phyloP scores from a whole-genome alignment of 2,113 vertebrate species.

The Gallinago media region DNA sequence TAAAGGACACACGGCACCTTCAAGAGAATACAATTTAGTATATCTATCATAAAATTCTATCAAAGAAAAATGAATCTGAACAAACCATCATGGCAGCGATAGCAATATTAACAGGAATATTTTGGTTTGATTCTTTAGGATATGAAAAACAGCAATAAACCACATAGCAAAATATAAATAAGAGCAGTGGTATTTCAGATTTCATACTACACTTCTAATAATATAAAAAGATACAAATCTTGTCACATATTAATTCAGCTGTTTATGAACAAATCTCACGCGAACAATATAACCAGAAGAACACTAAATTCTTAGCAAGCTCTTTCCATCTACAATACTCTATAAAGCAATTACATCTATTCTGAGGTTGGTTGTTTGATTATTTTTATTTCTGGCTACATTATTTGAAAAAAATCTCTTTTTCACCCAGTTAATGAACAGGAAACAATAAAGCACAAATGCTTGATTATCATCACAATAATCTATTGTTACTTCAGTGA shows the following conservation, averaged over 20 bases:
- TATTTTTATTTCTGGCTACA: background rate
- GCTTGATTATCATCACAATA: background rate
- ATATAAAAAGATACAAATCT: background rate
- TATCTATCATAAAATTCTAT: background rate
- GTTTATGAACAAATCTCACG: background rate
- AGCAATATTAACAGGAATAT: background rate
- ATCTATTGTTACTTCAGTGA: background rate
- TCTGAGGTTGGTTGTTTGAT: background rate
- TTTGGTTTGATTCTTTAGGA: background rate
- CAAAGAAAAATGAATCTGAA: background rate
- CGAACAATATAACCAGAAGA: background rate
- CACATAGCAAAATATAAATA: background rate
- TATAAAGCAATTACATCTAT: background rate
- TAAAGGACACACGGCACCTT: constrained; percentile 81
- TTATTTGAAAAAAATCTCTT: background rate
- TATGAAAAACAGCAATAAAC: background rate
- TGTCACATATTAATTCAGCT: background rate
- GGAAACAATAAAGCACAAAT: background rate
- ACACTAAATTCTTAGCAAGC: background rate
- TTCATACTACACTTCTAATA: background rate
- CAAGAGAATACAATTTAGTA: constrained; percentile 18
- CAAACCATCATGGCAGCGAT: background rate
- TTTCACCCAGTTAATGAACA: background rate
- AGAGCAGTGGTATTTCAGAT: background rate
- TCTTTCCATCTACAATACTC: background rate